These are phyloP conservation scores for Temnothorax longispinosus DNA, from an alignment of 1,140 invertebrate species.

Conservation along the genomic window DNA sequence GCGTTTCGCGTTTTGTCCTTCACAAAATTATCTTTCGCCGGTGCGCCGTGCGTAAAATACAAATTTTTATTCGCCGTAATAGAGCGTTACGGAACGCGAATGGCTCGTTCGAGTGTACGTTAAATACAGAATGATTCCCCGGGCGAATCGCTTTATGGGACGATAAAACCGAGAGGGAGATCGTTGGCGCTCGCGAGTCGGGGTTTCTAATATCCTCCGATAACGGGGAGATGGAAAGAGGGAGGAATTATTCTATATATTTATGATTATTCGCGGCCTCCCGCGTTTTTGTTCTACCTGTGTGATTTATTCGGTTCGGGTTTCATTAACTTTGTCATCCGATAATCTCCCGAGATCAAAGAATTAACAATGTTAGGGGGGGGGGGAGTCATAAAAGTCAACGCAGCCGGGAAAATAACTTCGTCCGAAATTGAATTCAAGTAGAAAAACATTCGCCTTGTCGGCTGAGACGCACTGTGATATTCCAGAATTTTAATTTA, in stretches of 20 bases:
- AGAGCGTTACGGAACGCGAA: background rate
- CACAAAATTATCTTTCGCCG: slow-evolving; percentile 28
- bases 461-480: background rate
- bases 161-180: slow-evolving; percentile 72
- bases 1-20: background rate
- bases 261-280: slow-evolving; percentile 74
- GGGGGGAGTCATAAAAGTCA: background rate
- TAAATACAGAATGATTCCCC: slow-evolving; percentile 77
- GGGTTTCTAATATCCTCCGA: slow-evolving; percentile 58
- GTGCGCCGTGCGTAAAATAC: slow-evolving; percentile 68
- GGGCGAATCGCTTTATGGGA: slow-evolving; percentile 68
- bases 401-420: background rate
- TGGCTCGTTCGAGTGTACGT: slow-evolving; percentile 71
- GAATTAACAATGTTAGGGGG: background rate
- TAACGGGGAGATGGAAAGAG: slow-evolving; percentile 12
- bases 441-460: background rate
- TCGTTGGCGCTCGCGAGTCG: slow-evolving; percentile 1
- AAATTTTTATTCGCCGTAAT: slow-evolving; percentile 69
- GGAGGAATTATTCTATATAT: slow-evolving; percentile 66
- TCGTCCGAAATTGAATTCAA: slow-evolving; percentile 36
- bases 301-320: background rate
- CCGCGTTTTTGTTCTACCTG: slow-evolving; percentile 29
- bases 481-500: slow-evolving; percentile 25
- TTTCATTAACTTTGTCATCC: slow-evolving; percentile 46
- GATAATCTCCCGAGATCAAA: slow-evolving; percentile 37